Conservation (phyloP, 2,797 vertebrate species). For the Otus scops region DNA sequence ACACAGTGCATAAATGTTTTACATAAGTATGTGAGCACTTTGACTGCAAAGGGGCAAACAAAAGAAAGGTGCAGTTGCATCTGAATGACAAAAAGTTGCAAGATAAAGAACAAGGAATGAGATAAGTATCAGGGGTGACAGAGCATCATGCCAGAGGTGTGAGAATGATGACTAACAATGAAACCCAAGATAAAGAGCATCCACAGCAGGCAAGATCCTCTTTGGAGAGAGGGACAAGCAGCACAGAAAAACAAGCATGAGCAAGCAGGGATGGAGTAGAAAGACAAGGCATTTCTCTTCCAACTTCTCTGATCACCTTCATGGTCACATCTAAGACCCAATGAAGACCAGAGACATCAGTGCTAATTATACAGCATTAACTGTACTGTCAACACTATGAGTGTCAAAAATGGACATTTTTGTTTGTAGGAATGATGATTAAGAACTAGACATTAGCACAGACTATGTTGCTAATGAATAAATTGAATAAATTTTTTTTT, state of each 20-base stretch:
- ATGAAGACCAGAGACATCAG: rapidly evolving
- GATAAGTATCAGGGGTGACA: not conserved
- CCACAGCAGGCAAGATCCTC: not conserved
- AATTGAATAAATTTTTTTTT: not conserved
- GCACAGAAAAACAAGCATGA: not conserved
- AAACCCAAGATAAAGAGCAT: not conserved
- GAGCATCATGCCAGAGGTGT: not conserved
- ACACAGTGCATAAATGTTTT: not conserved
- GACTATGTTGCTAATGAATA: not conserved
- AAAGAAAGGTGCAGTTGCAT: not conserved
- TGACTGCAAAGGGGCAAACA: not conserved
- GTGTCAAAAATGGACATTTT: not conserved
- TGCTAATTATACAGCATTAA: not conserved
- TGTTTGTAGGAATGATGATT: not conserved
- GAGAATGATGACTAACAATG: not conserved
- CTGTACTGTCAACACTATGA: not conserved
- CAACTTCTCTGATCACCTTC: not conserved
- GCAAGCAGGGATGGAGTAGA: not conserved
- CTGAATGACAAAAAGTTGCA: not conserved
- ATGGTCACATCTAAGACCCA: not conserved
- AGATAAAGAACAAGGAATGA: not conserved
- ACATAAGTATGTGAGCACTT: not conserved
- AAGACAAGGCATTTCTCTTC: not conserved
- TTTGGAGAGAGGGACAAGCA: not conserved
- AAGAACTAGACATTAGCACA: not conserved